Conservation (phyloP, 2,888 invertebrate genomes). For the Limulus polyphemus region DNA sequence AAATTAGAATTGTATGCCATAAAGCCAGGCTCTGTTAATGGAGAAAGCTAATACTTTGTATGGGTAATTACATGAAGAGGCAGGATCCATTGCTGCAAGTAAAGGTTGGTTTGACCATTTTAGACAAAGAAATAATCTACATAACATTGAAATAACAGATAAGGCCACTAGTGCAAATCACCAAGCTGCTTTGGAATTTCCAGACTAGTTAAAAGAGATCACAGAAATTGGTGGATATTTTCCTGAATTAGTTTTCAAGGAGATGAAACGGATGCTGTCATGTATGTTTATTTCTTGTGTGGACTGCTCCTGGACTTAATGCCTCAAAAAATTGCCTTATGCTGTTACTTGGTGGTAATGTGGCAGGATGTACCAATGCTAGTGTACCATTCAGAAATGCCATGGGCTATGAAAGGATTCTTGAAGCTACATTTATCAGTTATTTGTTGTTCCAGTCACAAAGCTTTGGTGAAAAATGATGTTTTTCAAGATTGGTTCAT, state of each 20-base stretch:
- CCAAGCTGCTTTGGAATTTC: slow-evolving; percentile 4
- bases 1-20: slow-evolving; percentile 5
- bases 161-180: slow-evolving; percentile 12
- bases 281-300: slow-evolving; percentile 7
- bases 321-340: slow-evolving; percentile 8
- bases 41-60: slow-evolving; percentile 13
- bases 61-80: slow-evolving; percentile 3
- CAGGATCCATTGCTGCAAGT: slow-evolving; percentile 8
- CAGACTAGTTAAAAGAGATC: slow-evolving; percentile 1
- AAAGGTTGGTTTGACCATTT: slow-evolving; percentile 13
- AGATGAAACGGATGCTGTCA: slow-evolving; percentile 16
- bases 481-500: too few relatives aligned
- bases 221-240: slow-evolving; percentile 5
- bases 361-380: slow-evolving; percentile 10
- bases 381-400: slow-evolving; percentile 8
- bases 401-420: too few relatives aligned
- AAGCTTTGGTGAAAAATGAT: too few relatives aligned
- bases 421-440: too few relatives aligned
- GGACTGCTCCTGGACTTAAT: slow-evolving; percentile 11
- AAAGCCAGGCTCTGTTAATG: slow-evolving; percentile 9
- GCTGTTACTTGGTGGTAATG: slow-evolving; percentile 12
- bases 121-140: slow-evolving; percentile 8
- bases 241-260: slow-evolving; percentile 12
- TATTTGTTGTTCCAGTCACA: too few relatives aligned
- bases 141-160: slow-evolving; percentile 6